Evolutionary conservation across 2,888 invertebrate species (phyloP).

Genomic region (Athripsodes cinereus): DNA sequence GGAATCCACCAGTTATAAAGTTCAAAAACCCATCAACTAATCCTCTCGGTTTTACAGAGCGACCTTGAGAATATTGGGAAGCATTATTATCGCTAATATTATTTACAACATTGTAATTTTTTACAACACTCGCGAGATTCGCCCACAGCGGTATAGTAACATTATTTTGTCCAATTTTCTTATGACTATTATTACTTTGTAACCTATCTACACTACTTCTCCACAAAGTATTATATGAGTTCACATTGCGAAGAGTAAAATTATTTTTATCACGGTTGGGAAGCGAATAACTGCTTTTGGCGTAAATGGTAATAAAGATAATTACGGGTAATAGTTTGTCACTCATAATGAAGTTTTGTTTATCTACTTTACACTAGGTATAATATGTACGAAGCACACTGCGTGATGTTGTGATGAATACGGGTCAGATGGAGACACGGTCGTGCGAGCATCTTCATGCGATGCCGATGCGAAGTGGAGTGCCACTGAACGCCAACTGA

Average conservation of each 20-base stretch:
- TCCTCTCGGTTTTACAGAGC: neutral
- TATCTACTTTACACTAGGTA: too few species aligned
- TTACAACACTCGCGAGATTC: neutral
- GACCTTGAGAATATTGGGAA: too few species aligned
- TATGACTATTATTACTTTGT: neutral
- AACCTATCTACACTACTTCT: neutral
- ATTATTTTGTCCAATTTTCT: neutral
- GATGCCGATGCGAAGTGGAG: neutral
- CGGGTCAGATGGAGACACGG: neutral
- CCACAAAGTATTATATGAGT: neutral
- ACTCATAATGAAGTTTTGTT: conserved; percentile 8
- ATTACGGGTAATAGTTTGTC: conserved; percentile 12
- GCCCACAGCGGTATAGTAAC: too few species aligned
- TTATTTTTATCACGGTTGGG: conserved; percentile 1
- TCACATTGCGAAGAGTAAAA: neutral
- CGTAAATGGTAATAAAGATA: conserved; percentile 16
- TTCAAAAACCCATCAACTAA: neutral
- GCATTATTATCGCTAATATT: neutral
- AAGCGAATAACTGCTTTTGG: conserved; percentile 16
- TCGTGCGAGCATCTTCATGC: neutral
- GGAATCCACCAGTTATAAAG: conserved; percentile 20
- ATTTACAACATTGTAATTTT: neutral
- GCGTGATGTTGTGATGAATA: neutral
- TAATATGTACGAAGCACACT: too few species aligned
- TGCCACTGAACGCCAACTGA: neutral